These are phyloP conservation scores for Hoplodrina blanda DNA, from an alignment of 2,888 invertebrate genomes.

Conservation along the genomic window DNA sequence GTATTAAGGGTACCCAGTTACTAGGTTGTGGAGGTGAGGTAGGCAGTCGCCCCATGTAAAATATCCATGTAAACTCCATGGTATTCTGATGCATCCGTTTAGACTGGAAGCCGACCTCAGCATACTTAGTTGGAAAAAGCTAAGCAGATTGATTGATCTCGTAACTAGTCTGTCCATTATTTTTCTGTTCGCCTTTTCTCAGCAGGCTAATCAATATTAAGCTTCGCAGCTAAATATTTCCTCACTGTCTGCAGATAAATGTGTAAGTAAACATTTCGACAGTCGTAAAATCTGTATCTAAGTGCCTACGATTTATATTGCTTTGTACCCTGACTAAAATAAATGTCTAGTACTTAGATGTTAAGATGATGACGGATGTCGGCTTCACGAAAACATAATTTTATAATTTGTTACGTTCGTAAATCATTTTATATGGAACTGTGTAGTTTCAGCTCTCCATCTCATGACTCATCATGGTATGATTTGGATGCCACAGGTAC, in stretches of 20 bases:
- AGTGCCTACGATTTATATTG: constrained; percentile 38
- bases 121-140: too few species aligned
- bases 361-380: constrained; percentile 19
- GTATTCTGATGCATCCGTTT: too few species aligned
- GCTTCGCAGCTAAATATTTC: constrained; percentile 19
- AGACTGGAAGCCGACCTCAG: too few species aligned
- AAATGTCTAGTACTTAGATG: constrained; percentile 15
- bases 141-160: too few species aligned
- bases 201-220: constrained; percentile 3
- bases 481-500: background rate
- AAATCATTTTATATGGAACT: constrained; percentile 20
- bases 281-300: constrained; percentile 29
- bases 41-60: too few species aligned
- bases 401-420: constrained; percentile 9
- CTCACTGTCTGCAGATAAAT: constrained; percentile 29
- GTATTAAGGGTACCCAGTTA: too few species aligned
- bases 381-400: constrained; percentile 25
- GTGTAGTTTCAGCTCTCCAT: constrained; percentile 20
- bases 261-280: constrained; percentile 38
- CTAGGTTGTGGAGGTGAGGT: too few species aligned
- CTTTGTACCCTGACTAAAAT: constrained; percentile 26
- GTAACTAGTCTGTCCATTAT: background rate
- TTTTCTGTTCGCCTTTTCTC: background rate
- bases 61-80: too few species aligned
- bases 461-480: background rate